Percentiles rank a stretch among this genome's conserved stretches.
phyloP scores from a whole-genome alignment of 1,140 invertebrate genomes.

The Megalonaias nervosa region DNA sequence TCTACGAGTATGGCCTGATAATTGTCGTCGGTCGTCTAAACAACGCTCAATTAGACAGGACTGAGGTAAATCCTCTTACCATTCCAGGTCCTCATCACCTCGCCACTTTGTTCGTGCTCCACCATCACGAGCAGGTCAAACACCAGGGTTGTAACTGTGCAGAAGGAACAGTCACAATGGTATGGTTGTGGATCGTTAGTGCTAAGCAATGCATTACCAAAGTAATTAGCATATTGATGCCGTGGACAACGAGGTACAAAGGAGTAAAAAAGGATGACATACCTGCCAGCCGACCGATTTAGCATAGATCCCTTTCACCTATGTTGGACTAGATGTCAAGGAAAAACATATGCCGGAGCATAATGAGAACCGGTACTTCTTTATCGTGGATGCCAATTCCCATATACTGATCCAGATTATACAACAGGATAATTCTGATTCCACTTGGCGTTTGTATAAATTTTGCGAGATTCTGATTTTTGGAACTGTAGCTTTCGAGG shows the following conservation, averaged over 20 bases:
- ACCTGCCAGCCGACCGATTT: background rate
- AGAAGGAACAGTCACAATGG: constrained; percentile 17
- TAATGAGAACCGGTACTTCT: too few relatives aligned
- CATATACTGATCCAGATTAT: too few relatives aligned
- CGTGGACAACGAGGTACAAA: constrained; percentile 7
- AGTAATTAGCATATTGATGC: constrained; percentile 10
- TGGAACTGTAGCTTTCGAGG: too few relatives aligned
- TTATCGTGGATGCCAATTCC: too few relatives aligned
- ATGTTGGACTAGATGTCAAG: too few relatives aligned
- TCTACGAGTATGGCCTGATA: constrained; percentile 10
- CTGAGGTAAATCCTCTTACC: constrained; percentile 6
- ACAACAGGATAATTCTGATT: too few relatives aligned
- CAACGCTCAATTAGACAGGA: background rate
- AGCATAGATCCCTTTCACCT: too few relatives aligned
- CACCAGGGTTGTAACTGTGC: constrained; percentile 32
- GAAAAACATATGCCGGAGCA: too few relatives aligned
- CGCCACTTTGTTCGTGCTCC: constrained; percentile 2
- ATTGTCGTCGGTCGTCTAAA: constrained; percentile 9
- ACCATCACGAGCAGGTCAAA: constrained; percentile 24
- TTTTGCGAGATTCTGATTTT: too few relatives aligned
- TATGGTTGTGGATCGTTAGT: constrained; percentile 35
- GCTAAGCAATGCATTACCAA: constrained; percentile 13
- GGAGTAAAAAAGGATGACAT: background rate
- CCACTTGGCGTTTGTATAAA: too few relatives aligned
- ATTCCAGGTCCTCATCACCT: constrained; percentile 5